These are phyloP conservation scores for Cephus rjabovi DNA, from an alignment of 2,888 invertebrate genomes.

Conservation along the genomic window DNA sequence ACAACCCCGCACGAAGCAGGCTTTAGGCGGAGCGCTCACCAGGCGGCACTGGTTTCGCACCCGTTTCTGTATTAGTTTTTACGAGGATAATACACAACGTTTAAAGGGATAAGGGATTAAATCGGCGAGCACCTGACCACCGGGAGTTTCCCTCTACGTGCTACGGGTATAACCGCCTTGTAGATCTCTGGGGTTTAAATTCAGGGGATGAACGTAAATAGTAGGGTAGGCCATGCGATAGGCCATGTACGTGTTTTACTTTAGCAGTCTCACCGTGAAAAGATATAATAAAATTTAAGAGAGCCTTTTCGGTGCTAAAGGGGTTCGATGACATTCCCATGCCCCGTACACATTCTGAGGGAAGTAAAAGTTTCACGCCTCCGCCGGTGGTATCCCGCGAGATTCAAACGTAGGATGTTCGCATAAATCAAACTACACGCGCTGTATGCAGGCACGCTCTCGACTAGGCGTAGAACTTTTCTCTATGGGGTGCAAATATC, in stretches of 20 bases:
- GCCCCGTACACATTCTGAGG: not conserved
- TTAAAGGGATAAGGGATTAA: slow-evolving; percentile 66
- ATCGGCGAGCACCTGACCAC: slow-evolving; percentile 46
- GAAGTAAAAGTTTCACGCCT: not conserved
- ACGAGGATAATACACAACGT: slow-evolving; percentile 66
- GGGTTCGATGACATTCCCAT: not conserved
- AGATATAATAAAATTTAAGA: slow-evolving; percentile 15
- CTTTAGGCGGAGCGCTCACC: slow-evolving; percentile 50
- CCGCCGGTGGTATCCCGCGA: not conserved
- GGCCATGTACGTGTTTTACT: not conserved
- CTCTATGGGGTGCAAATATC: not conserved
- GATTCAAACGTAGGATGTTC: not conserved
- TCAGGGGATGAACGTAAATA: slow-evolving; percentile 5
- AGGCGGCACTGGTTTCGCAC: slow-evolving; percentile 22
- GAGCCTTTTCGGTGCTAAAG: not conserved
- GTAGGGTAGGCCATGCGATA: not conserved
- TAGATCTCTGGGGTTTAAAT: slow-evolving; percentile 48
- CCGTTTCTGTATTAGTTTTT: slow-evolving; percentile 64
- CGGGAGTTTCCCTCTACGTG: not conserved
- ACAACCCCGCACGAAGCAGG: slow-evolving; percentile 41
- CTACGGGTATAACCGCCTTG: slow-evolving; percentile 30
- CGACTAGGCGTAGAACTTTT: not conserved
- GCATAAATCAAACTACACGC: not conserved
- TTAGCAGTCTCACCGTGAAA: slow-evolving; percentile 13
- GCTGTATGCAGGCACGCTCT: not conserved